Conservation (phyloP, 92 coral and sea anemone species). For the Hydrozoanthus gracilis region DNA sequence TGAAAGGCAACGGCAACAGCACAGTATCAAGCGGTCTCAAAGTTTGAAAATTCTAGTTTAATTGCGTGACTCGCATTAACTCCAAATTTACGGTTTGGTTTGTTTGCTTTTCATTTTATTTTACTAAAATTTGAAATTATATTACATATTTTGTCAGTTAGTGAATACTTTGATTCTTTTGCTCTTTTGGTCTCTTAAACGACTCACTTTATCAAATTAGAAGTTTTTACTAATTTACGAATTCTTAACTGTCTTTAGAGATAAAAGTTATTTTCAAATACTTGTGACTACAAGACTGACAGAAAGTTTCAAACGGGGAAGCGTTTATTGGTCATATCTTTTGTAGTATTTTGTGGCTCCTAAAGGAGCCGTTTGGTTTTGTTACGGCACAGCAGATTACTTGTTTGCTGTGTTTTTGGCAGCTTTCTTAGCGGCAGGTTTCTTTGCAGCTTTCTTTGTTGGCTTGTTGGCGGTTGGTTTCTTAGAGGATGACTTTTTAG, state of each 20-base stretch:
- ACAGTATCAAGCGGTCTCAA: conserved; percentile 14
- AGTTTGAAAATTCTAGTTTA: conserved; percentile 11
- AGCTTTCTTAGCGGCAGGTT: background rate
- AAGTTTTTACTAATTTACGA: conserved; percentile 5
- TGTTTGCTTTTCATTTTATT: conserved; percentile 12
- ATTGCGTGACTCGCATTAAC: conserved; percentile 14
- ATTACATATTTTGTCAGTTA: background rate
- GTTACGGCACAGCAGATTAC: conserved; percentile 35
- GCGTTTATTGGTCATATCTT: conserved; percentile 47
- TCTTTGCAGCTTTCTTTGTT: conserved; percentile 26
- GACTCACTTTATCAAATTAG: conserved; percentile 7
- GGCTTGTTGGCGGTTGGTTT: conserved; percentile 42
- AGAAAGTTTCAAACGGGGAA: conserved; percentile 15
- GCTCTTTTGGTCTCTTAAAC: conserved; percentile 8
- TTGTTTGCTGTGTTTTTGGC: conserved; percentile 38
- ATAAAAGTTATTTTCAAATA: conserved; percentile 10
- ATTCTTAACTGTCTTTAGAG: conserved; percentile 6
- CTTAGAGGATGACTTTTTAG: conserved; percentile 35
- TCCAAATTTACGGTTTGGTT: conserved; percentile 15
- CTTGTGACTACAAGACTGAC: conserved; percentile 16
- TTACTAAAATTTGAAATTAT: conserved; percentile 1
- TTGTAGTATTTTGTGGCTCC: background rate
- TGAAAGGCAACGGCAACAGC: conserved; percentile 12
- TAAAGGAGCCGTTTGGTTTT: conserved; percentile 60
- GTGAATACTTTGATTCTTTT: conserved; percentile 6